These are phyloP conservation scores for Augochlorella aurata DNA, from an alignment of 2,888 invertebrate species.

Conservation along the genomic window DNA sequence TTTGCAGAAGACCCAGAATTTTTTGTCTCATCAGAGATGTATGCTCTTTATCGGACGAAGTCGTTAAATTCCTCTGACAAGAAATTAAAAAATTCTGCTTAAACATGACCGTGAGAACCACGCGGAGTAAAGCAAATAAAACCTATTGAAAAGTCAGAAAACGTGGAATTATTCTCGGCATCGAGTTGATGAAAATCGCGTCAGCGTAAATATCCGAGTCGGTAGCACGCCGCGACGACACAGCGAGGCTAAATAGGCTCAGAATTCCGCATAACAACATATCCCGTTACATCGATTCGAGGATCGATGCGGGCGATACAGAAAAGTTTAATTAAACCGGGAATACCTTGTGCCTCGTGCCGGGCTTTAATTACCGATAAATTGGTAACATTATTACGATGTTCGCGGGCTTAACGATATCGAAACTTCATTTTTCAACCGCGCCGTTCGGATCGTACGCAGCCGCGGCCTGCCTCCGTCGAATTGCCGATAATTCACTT, in stretches of 20 bases:
- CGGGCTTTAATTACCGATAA: conserved; percentile 47
- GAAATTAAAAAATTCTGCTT: background rate
- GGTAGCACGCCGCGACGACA: background rate
- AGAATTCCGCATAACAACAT: conserved; percentile 17
- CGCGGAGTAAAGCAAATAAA: background rate
- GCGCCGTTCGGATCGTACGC: background rate
- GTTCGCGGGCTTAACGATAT: background rate
- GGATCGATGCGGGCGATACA: conserved; percentile 34
- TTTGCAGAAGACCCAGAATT: no score
- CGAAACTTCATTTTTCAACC: conserved; percentile 17
- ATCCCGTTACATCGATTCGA: conserved; percentile 27
- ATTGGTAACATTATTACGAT: conserved; percentile 44
- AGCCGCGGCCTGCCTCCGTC: background rate
- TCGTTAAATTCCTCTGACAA: background rate
- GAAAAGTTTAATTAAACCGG: conserved; percentile 48
- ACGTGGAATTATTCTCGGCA: background rate
- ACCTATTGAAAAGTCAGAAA: background rate
- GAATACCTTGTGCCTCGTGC: conserved; percentile 25
- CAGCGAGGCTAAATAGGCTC: background rate
- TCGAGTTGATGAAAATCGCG: background rate
- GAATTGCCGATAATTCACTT: conserved; percentile 27
- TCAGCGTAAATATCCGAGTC: background rate
- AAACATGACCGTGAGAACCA: background rate
- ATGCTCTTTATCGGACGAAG: no score
- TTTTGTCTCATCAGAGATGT: no score